Evolutionary conservation across 2,888 invertebrate genomes (phyloP).

Genomic region (Drosophila sordidula): DNA sequence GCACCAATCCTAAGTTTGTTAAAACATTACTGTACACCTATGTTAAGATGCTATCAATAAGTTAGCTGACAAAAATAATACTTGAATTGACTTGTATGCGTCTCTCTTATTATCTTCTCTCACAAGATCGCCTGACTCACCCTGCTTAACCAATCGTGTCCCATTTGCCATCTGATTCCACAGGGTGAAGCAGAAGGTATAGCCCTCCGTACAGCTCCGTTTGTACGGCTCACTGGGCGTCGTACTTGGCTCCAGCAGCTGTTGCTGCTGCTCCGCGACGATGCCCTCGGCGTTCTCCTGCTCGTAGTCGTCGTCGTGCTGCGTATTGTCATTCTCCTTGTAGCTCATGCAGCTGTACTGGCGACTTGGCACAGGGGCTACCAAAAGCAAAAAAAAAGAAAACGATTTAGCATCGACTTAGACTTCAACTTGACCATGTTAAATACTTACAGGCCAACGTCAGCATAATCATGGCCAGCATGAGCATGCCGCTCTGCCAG

Average conservation of each 20-base stretch:
- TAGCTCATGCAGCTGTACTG: slow-evolving; percentile 81
- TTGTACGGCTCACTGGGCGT: slow-evolving; percentile 46
- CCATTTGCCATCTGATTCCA: slow-evolving; percentile 79
- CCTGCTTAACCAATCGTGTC: slow-evolving; percentile 77
- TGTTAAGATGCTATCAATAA: too few relatives aligned
- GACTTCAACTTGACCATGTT: too few relatives aligned
- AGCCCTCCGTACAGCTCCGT: slow-evolving; percentile 74
- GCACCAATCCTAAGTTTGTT: too few relatives aligned
- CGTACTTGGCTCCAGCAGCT: slow-evolving; percentile 36
- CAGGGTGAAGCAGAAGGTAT: slow-evolving; percentile 80
- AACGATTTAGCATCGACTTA: slow-evolving; percentile 5
- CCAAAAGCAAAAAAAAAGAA: not conserved
- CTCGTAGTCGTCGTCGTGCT: slow-evolving; percentile 78
- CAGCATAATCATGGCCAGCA: slow-evolving; percentile 45
- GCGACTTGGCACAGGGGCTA: slow-evolving; percentile 72
- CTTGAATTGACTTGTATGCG: too few relatives aligned
- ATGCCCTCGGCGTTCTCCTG: slow-evolving; percentile 59
- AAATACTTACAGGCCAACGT: slow-evolving; percentile 52
- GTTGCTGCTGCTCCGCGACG: slow-evolving; percentile 49
- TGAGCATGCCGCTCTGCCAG: slow-evolving; percentile 21
- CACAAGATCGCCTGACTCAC: slow-evolving; percentile 37
- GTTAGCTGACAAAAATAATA: too few relatives aligned
- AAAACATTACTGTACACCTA: too few relatives aligned
- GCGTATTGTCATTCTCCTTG: slow-evolving; percentile 77
- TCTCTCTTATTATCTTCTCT: not conserved